Evolutionary conservation across 1,140 invertebrate genomes (phyloP).

Genomic region (Lethocerus indicus): DNA sequence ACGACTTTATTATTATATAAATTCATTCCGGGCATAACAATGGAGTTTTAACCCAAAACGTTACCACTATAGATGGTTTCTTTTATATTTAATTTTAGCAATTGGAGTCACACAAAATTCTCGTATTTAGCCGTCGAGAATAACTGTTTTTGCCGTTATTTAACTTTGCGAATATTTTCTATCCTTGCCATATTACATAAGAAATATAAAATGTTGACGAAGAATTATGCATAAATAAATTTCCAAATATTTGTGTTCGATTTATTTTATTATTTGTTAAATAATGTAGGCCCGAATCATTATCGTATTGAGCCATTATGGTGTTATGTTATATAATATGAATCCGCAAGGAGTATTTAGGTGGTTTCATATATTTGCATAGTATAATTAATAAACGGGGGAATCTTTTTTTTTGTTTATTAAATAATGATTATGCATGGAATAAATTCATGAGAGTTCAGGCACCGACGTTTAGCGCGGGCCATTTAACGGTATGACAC

Average conservation of each 20-base stretch:
- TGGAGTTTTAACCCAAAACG: too few species aligned
- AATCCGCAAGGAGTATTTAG: conserved; percentile 1
- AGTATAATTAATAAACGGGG: conserved; percentile 10
- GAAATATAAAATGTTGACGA: not conserved
- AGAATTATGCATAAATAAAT: not conserved
- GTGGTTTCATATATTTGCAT: conserved; percentile 6
- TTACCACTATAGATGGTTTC: too few species aligned
- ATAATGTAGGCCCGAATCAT: not conserved
- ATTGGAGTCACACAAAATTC: too few species aligned
- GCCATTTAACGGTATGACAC: too few species aligned
- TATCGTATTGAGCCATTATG: not conserved
- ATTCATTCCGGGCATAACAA: too few species aligned
- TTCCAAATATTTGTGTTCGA: not conserved
- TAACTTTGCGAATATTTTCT: too few species aligned
- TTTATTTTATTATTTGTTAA: not conserved
- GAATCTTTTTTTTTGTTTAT: not conserved
- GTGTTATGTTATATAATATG: not conserved
- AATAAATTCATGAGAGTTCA: conserved; percentile 8
- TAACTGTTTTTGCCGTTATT: too few species aligned
- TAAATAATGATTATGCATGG: conserved; percentile 10
- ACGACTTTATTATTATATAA: too few species aligned
- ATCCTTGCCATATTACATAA: not conserved
- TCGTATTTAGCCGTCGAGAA: too few species aligned
- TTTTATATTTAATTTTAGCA: too few species aligned
- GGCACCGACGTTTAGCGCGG: not conserved